Evolutionary conservation across 2,888 invertebrate genomes (phyloP).

Genomic region (Empis livida): DNA sequence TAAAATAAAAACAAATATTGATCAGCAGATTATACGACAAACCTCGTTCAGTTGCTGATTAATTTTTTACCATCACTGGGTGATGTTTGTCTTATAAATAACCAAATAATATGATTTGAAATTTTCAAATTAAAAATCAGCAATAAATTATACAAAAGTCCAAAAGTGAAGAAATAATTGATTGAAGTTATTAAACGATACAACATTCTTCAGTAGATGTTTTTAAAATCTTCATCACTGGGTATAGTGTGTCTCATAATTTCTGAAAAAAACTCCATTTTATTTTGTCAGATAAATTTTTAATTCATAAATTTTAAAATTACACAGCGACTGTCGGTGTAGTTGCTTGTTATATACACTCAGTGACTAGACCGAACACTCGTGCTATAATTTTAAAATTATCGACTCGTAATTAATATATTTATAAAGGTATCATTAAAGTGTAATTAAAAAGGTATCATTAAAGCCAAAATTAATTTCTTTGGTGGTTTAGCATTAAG

Average conservation of each 20-base stretch:
- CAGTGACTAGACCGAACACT: slow-evolving; percentile 38
- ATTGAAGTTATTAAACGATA: slow-evolving; percentile 1
- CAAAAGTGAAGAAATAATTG: not conserved
- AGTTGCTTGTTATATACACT: slow-evolving; percentile 22
- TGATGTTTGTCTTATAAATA: slow-evolving; percentile 31
- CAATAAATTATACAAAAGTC: too few relatives aligned
- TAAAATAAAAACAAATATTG: too few relatives aligned
- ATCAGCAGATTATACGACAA: slow-evolving; percentile 31
- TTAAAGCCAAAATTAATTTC: slow-evolving; percentile 34
- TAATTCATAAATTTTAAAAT: slow-evolving; percentile 25
- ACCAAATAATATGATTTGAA: not conserved
- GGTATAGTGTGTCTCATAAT: slow-evolving; percentile 30
- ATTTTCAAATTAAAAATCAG: not conserved
- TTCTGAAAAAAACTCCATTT: slow-evolving; percentile 3
- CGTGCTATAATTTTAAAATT: slow-evolving; percentile 36
- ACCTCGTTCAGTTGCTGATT: slow-evolving; percentile 26
- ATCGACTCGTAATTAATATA: slow-evolving; percentile 16
- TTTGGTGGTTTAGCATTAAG: slow-evolving; percentile 31
- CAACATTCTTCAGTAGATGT: slow-evolving; percentile 8
- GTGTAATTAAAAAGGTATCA: slow-evolving; percentile 10
- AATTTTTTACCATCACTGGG: slow-evolving; percentile 28
- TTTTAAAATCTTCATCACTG: slow-evolving; percentile 25
- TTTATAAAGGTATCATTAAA: not conserved
- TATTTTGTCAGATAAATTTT: not conserved
- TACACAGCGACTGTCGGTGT: slow-evolving; percentile 35